Evolutionary conservation across 2,797 vertebrate genomes (phyloP).

Genomic region (Notamacropus eugenii): DNA sequence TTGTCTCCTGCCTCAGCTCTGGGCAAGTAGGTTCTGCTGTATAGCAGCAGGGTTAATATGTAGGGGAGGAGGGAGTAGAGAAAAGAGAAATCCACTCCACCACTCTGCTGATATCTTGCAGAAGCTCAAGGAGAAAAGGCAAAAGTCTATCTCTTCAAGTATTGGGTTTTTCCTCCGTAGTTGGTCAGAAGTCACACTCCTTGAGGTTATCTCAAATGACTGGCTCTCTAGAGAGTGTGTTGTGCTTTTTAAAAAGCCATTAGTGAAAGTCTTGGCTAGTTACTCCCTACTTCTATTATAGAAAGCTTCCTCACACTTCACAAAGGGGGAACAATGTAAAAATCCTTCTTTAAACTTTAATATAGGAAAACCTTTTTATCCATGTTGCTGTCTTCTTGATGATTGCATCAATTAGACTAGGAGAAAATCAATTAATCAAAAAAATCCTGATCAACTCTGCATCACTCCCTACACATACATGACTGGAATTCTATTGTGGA

Average conservation of each 20-base stretch:
- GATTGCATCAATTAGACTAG: background rate
- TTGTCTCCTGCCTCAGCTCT: background rate
- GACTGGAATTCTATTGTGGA: background rate
- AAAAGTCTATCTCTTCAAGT: background rate
- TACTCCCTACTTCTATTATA: background rate
- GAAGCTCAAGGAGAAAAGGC: background rate
- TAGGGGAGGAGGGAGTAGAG: background rate
- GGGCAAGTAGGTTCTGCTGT: background rate
- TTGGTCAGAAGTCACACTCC: background rate
- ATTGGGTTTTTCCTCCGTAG: background rate
- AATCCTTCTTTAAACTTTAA: background rate
- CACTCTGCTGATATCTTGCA: background rate
- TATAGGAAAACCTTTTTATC: background rate
- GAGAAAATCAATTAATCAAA: background rate
- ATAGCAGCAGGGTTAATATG: background rate
- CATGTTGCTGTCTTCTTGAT: background rate
- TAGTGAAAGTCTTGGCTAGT: background rate
- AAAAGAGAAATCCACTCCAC: background rate
- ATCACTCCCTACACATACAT: background rate
- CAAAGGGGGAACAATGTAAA: background rate
- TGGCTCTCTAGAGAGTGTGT: background rate
- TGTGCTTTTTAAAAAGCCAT: background rate
- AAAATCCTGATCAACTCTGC: background rate
- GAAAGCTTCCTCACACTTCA: background rate
- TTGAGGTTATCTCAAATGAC: background rate